Conservation (phyloP, 2,113 vertebrate species). For the Eulemur rufifrons region DNA sequence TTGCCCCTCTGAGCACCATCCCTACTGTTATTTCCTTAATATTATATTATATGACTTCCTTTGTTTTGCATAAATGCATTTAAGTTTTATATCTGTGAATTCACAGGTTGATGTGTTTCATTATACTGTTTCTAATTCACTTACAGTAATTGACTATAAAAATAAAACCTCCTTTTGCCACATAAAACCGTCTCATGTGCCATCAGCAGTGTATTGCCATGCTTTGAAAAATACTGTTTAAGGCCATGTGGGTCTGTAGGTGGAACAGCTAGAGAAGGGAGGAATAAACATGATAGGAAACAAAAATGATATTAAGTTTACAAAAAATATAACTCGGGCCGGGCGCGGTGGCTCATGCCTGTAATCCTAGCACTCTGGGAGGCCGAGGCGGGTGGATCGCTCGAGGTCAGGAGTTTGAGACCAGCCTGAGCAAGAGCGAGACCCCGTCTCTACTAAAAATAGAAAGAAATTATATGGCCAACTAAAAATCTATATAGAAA, state of each 20-base stretch:
- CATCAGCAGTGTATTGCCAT: background rate
- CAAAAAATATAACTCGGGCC: background rate
- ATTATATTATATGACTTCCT: background rate
- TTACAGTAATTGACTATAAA: background rate
- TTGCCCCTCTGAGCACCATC: background rate
- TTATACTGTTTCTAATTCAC: background rate
- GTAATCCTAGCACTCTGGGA: no score
- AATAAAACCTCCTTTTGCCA: background rate
- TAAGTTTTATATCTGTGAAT: background rate
- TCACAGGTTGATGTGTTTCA: conserved; percentile 1
- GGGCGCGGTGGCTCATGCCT: no score
- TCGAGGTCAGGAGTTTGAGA: no score
- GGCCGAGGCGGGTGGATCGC: no score
- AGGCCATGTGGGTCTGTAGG: background rate
- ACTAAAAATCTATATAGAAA: no score
- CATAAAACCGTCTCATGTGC: background rate
- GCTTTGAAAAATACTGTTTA: background rate
- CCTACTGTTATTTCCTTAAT: background rate
- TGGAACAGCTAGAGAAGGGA: background rate
- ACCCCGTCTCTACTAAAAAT: no score
- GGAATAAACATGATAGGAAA: background rate
- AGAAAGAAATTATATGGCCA: no score
- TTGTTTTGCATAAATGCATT: conserved; percentile 17
- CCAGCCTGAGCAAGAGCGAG: no score
- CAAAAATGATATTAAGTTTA: background rate